Base-by-base conservation (phyloP, 2,113 vertebrate genomes). In the Emydura subglobosa region DNA sequence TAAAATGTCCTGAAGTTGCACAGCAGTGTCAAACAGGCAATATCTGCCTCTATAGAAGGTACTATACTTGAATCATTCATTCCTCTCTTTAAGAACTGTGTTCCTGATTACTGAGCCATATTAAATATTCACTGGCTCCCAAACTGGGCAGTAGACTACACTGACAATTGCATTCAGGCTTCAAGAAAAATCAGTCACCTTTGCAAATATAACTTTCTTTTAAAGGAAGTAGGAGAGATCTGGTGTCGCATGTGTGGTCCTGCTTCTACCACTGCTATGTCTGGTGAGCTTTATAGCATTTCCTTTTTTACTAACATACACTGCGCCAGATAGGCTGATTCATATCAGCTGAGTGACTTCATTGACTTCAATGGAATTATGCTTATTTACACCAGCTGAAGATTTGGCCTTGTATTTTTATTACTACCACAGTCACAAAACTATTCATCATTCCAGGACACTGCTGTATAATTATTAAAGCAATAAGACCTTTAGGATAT, bases 401-500 rank as follows among this genome's bases (percentile, higher is more conserved):
- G 53, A 21, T 79, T n/a, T 54, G 8, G 47, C 78, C 90, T 94
- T 72, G 42, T 44, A 6, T 53, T 92, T 85, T 17, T 53, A 9
- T 50, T 79, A 7, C 5, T 81, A 59, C 27, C 57, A 93, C 10
- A 55, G 47, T 0, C 81, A 21, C 50, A 92, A 86, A 79, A 34
- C 29, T 51, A 68, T 34, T 49, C 13, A 89, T 51, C 49, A 59
- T n/a, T 92, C 49, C 29, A 57, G 31, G 85, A 31, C 93, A 91
- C 10, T 72, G n/a, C 76, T 53, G n/a, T n/a, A 24, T 6, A 50
- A 6, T 57, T 79, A 92, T 39, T 83, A 61, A 95, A 86, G 92
- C 5, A 61, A 2, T 25, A 83, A 79, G 22, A 78, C 80, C 53
- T 25, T 78, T 14, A 47, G 44, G 42, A 24, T 44, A 24, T 78